Evolutionary conservation across 1,140 invertebrate genomes (phyloP), one percentile per base, ranked within the genome.

Genomic region (Lysiphlebus fabarum): DNA sequence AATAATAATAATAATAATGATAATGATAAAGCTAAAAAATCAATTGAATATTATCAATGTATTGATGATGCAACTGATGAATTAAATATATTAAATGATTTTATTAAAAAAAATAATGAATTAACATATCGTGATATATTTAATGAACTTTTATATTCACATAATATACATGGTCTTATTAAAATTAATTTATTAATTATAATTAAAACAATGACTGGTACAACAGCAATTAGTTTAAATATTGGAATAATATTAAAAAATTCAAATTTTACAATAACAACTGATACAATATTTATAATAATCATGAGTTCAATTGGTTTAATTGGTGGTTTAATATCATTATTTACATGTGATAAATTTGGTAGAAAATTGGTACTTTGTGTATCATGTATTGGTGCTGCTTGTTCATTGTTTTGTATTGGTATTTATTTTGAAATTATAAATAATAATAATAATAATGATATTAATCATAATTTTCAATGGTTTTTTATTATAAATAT

Each of bases 121-220:
- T 79, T 79, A 67, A 77, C 81, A 41, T 77, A 81, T 10, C 74
- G 74, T 17, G 76, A 82, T 12, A 77, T 75, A 26, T 73, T 85
- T 70, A 77, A 70, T 59, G 83, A 88, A 7, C 74, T 86, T 7
- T 76, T 65, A 1, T 74, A 79, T 0, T 71, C 76, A n/a, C 81
- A 79, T 4, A 85, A 87, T 68, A 79, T 83, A 53, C 85, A 82
- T 62, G 86, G 85, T 5, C 69, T 90, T 3, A 67, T 85, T 9
- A 83, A 90, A 34, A 77, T 85, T 12, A 64, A 85, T 12, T 77
- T 83, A 6, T 77, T 91, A 51, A 85, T 87, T 66, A 76, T 86
- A 6, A 85, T 89, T 8, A 87, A 90, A 65, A 87, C 90, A 67
- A 78, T 90, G 48, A 86, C 83, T 56, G 87, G 90, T 1, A 85